These are phyloP conservation scores for Callosobruchus maculatus DNA, from an alignment of 2,888 invertebrate species.

Conservation along the genomic window DNA sequence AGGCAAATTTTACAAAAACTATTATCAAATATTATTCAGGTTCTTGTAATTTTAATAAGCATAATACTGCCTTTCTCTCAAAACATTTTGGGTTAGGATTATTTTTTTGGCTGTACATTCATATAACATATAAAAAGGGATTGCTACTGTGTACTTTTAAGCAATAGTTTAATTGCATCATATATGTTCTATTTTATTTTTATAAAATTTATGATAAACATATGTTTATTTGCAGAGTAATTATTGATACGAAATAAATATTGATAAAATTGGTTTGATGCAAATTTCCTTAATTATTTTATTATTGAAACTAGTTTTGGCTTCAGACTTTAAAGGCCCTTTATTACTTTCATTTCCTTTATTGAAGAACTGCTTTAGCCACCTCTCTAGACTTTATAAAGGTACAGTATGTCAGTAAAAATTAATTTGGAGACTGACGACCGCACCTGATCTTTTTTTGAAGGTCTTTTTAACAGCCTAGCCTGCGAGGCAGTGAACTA, in stretches of 20 bases:
- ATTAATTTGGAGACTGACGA: too few species aligned
- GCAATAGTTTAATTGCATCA: background rate
- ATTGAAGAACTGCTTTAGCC: too few species aligned
- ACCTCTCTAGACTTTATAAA: too few species aligned
- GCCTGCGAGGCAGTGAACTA: too few species aligned
- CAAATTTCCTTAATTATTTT: too few species aligned
- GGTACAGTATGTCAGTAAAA: too few species aligned
- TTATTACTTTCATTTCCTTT: too few species aligned
- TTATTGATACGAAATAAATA: background rate
- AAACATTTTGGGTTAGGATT: background rate
- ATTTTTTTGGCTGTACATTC: background rate
- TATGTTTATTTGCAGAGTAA: background rate
- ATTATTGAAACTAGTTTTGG: too few species aligned
- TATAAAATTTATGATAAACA: background rate
- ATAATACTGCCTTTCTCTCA: background rate
- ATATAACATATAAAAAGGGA: background rate
- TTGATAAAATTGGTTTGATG: background rate
- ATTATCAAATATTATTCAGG: too few species aligned
- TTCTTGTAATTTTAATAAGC: background rate
- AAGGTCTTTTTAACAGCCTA: too few species aligned
- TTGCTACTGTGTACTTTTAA: background rate
- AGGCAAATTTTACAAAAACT: background rate
- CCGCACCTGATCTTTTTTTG: too few species aligned
- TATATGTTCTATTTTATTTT: background rate
- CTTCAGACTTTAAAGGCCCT: too few species aligned